Evolutionary conservation across 2,888 invertebrate genomes (phyloP), one percentile per base, ranked within the genome.

Genomic region (Epirrita christyi): DNA sequence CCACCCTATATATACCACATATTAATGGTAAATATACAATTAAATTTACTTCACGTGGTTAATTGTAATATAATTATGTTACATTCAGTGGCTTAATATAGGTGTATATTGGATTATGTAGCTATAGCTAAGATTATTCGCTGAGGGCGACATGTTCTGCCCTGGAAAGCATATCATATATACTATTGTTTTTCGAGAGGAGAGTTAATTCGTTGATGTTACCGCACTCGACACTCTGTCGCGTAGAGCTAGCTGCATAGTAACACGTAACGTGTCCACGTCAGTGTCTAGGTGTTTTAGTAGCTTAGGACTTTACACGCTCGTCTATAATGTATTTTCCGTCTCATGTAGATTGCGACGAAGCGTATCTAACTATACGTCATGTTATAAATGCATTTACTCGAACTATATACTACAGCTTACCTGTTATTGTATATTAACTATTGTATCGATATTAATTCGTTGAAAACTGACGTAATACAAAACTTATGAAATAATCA

Each of bases 171-270:
- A 89, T 89, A 89, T 88, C 88, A 86, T 80, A 74, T n/a, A n/a
- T n/a, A n/a, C n/a, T n/a, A n/a, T 78, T 81, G 76, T 82, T 85
- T 85, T 58, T 75, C 71, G 73, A 70, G 64, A 61, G 67, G 65
- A 32, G 47, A 34, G 70, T 76, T 76, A 68, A 68, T 81, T 78
- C 75, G 79, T 83, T 80, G 74, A 80, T 80, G 80, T 86, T 81
- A 71, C 75, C 76, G 87, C 88, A 86, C 88, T 71, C 69, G 75
- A 78, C 80, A 76, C 61, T 70, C 42, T 73, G 78, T 82, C 80
- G 80, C 77, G 81, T 86, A 86, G 86, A 80, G 74, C 72, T 88
- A 87, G 88, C 77, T 77, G 76, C 78, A 81, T 88, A 88, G 86
- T 74, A 64, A 71, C 81, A 75, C 80, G 40, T 74, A 67, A 66